Evolutionary conservation across 2,797 vertebrate species (phyloP).

Genomic region (Aselliscus stoliczkanus): DNA sequence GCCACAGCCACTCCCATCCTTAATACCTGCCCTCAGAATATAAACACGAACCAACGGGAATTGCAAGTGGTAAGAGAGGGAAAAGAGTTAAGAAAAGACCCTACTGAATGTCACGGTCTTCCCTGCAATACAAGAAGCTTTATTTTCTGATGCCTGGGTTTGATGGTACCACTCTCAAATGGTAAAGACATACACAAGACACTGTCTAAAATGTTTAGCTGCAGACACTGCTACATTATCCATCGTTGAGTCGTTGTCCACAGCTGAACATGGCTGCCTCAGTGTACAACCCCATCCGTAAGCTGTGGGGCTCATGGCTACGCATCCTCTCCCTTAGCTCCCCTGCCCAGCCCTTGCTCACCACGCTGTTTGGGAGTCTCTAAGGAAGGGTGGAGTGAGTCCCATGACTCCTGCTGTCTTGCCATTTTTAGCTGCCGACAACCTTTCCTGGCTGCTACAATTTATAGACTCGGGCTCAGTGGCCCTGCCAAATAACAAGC

Average conservation of each 20-base stretch:
- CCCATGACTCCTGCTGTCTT: constrained; percentile 67
- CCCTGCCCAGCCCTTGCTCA: neutral
- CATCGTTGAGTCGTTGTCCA: neutral
- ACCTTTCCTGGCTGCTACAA: constrained; percentile 73
- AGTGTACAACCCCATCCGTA: neutral
- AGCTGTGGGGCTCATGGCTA: neutral
- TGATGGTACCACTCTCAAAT: neutral
- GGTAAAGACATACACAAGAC: neutral
- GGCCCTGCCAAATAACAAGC: constrained; percentile 77
- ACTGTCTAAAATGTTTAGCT: neutral
- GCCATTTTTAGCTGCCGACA: constrained; percentile 77
- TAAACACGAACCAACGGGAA: neutral
- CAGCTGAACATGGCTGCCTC: neutral
- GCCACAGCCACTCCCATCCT: neutral
- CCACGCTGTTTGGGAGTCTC: constrained; percentile 47
- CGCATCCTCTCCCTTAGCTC: neutral
- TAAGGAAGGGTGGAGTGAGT: constrained; percentile 73
- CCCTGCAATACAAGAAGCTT: neutral
- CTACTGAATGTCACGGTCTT: neutral
- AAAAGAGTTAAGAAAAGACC: neutral
- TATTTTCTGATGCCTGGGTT: neutral
- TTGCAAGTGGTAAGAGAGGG: neutral
- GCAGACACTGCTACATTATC: neutral
- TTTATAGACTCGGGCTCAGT: constrained; percentile 66
- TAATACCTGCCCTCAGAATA: neutral